These are phyloP conservation scores for Gadopsis marmoratus DNA, from an alignment of 2,797 vertebrate genomes.

Conservation along the genomic window DNA sequence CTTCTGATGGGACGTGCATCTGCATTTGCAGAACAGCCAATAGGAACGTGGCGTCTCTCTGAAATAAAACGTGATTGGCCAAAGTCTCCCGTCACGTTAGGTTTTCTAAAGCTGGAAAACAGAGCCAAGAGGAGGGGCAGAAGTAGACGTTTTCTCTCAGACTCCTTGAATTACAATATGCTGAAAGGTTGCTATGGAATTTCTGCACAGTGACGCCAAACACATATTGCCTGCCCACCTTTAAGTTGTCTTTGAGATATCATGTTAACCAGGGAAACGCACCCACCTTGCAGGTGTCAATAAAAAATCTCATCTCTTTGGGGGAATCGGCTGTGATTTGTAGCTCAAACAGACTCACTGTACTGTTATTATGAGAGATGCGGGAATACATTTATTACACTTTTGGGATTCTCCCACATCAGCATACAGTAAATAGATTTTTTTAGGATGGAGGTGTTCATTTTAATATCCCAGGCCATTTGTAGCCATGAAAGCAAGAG, in stretches of 20 bases:
- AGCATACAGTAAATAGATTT: conserved; percentile 75
- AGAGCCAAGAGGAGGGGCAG: too few relatives aligned
- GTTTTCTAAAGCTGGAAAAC: too few relatives aligned
- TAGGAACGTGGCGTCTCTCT: too few relatives aligned
- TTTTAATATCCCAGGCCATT: conserved; percentile 78
- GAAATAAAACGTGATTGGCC: too few relatives aligned
- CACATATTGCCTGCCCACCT: too few relatives aligned
- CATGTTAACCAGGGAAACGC: neutral
- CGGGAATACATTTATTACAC: conserved; percentile 68
- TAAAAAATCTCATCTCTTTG: neutral
- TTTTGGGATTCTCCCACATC: conserved; percentile 55
- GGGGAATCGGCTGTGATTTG: conserved; percentile 16
- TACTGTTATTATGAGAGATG: conserved; percentile 62
- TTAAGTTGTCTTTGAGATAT: neutral
- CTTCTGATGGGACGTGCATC: too few relatives aligned
- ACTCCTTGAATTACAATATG: too few relatives aligned
- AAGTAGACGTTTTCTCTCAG: too few relatives aligned
- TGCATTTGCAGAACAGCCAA: too few relatives aligned
- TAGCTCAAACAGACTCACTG: conserved; percentile 39
- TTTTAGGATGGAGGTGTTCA: conserved; percentile 74
- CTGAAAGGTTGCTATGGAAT: too few relatives aligned
- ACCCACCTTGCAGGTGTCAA: neutral
- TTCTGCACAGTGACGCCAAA: too few relatives aligned
- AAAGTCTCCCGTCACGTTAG: too few relatives aligned
- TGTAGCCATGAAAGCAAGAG: conserved; percentile 68